Evolutionary conservation across 2,888 invertebrate species (phyloP).

Genomic region (Drosophila niveifrons): DNA sequence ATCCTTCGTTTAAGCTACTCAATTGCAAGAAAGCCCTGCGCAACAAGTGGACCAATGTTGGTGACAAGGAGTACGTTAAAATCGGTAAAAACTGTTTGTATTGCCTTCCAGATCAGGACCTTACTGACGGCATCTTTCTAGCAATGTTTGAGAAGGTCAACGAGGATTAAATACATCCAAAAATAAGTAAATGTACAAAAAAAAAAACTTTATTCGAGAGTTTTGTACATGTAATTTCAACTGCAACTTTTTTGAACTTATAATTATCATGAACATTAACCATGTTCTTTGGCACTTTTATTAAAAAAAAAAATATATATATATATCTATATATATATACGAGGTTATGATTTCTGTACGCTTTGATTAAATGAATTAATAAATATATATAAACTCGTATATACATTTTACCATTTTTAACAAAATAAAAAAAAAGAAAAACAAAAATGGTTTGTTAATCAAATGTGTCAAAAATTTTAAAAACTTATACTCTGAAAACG

Average conservation of each 20-base stretch:
- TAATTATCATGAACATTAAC: conserved; percentile 34
- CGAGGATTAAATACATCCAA: conserved; percentile 23
- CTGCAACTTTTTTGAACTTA: conserved; percentile 37
- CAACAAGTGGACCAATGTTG: conserved; percentile 89
- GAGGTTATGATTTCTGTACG: conserved; percentile 18
- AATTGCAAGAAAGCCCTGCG: conserved; percentile 88
- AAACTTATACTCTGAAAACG: conserved; percentile 54
- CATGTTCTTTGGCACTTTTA: conserved; percentile 28
- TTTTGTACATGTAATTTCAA: conserved; percentile 41
- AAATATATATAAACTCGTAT: conserved; percentile 47
- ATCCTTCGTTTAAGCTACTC: conserved; percentile 88
- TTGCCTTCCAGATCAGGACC: conserved; percentile 90
- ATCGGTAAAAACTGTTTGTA: conserved; percentile 92
- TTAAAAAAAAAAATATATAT: conserved; percentile 42
- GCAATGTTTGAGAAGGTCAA: conserved; percentile 91
- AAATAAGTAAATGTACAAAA: conserved; percentile 6
- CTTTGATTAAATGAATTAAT: conserved; percentile 38
- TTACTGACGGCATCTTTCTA: conserved; percentile 97
- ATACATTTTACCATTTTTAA: conserved; percentile 45
- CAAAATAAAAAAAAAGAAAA: conserved; percentile 47
- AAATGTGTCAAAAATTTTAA: conserved; percentile 59
- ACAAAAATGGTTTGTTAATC: conserved; percentile 47
- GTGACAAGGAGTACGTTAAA: conserved; percentile 88
- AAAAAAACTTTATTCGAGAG: conserved; percentile 55
- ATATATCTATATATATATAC: conserved; percentile 30